Evolutionary conservation across 1,140 invertebrate genomes (phyloP).

Genomic region (Andrena cerasifolii): DNA sequence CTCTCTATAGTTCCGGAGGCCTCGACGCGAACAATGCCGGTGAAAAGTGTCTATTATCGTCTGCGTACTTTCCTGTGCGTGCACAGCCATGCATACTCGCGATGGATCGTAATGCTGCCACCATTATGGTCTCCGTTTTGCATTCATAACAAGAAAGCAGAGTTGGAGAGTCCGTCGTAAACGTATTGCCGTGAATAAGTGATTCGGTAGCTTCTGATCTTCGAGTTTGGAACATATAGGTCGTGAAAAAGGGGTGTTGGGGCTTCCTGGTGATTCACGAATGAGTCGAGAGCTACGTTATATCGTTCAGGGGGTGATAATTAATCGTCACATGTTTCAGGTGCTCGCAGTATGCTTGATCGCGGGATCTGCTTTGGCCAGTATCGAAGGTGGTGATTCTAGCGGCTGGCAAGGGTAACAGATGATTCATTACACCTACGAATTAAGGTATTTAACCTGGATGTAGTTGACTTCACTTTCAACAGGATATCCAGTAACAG

Average conservation of each 20-base stretch:
- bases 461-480: background rate
- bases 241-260: background rate
- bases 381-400: slow-evolving; percentile 39
- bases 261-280: background rate
- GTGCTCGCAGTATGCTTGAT: slow-evolving; percentile 47
- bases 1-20: background rate
- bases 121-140: background rate
- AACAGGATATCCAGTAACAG: slow-evolving; percentile 2
- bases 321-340: slow-evolving; percentile 57
- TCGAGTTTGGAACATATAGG: background rate
- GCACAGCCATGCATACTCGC: background rate
- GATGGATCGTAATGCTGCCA: slow-evolving; percentile 23
- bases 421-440: background rate
- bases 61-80: slow-evolving; percentile 25
- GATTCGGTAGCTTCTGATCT: slow-evolving; percentile 7
- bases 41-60: slow-evolving; percentile 53
- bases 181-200: slow-evolving; percentile 8
- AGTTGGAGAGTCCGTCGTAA: slow-evolving; percentile 2
- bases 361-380: slow-evolving; percentile 39
- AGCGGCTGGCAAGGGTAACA: slow-evolving; percentile 70
- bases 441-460: background rate
- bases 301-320: background rate
- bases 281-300: background rate
- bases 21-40: slow-evolving; percentile 58
- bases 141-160: background rate